phyloP scores from a whole-genome alignment of 2,888 invertebrate genomes.

The Diachrysia chrysitis region DNA sequence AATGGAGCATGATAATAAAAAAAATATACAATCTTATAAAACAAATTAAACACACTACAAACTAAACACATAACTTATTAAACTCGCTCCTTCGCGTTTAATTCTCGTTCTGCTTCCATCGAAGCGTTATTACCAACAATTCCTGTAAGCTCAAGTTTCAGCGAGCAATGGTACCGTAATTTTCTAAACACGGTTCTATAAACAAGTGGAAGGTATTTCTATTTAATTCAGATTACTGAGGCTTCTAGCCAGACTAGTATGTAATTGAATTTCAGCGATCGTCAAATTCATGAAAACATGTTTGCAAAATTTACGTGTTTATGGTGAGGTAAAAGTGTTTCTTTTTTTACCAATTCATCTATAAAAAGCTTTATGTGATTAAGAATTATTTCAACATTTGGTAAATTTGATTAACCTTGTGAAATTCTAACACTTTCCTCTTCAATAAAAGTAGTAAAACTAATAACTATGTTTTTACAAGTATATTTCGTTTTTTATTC shows the following conservation, averaged over 20 bases:
- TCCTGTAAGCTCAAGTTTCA: background rate
- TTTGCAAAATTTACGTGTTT: background rate
- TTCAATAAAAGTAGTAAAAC: too few species aligned
- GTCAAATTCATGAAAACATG: background rate
- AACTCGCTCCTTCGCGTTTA: background rate
- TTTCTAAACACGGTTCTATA: background rate
- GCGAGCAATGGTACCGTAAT: background rate
- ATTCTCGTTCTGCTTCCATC: background rate
- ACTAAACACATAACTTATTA: background rate
- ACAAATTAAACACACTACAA: background rate
- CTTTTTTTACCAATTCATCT: too few species aligned
- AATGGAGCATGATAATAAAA: too few species aligned
- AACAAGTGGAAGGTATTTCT: conserved; percentile 3
- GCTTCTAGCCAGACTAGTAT: background rate
- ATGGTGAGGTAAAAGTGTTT: too few species aligned
- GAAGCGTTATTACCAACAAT: conserved; percentile 2
- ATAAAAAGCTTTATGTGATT: too few species aligned
- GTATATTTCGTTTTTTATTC: too few species aligned
- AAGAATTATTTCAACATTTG: too few species aligned
- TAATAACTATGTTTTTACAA: too few species aligned
- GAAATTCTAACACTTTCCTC: too few species aligned
- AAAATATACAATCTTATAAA: too few species aligned
- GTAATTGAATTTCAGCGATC: background rate
- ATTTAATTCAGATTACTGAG: conserved; percentile 1
- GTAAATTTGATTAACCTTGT: too few species aligned